Conservation (phyloP, 2,797 vertebrate genomes). For the Amniataba percoides region DNA sequence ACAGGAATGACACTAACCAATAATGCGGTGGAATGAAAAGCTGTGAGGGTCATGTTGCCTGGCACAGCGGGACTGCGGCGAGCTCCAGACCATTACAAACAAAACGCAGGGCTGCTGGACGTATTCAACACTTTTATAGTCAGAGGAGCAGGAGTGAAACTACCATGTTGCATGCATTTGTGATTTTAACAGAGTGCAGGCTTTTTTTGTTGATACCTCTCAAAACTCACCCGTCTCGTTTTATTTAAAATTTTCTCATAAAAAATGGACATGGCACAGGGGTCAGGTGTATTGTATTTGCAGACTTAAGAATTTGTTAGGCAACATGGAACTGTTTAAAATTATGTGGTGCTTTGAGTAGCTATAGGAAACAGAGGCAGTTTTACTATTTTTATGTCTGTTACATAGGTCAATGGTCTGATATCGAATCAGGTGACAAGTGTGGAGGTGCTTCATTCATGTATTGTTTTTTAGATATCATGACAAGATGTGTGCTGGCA, state of each 20-base stretch:
- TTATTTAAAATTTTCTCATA: conserved; percentile 1
- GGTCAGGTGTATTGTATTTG: not conserved
- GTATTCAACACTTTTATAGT: conserved; percentile 50
- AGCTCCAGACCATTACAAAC: conserved; percentile 48
- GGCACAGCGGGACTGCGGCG: conserved; percentile 14
- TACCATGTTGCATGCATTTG: conserved; percentile 15
- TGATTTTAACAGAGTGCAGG: conserved; percentile 24
- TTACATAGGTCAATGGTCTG: not conserved
- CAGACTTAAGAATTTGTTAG: not conserved
- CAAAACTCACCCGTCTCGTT: conserved; percentile 18
- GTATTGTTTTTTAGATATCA: conserved; percentile 43
- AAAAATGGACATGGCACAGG: conserved; percentile 12
- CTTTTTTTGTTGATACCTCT: conserved; percentile 23
- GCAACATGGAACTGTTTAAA: not conserved
- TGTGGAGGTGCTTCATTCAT: conserved; percentile 3
- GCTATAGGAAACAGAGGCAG: conserved; percentile 4
- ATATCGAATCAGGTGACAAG: conserved; percentile 4
- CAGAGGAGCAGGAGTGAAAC: conserved; percentile 2
- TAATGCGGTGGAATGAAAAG: conserved; percentile 28
- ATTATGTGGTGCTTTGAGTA: not conserved
- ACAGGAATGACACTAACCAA: conserved; percentile 43
- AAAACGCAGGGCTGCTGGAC: conserved; percentile 43
- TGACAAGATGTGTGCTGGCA: conserved; percentile 38
- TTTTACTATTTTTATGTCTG: not conserved
- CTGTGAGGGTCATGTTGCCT: conserved; percentile 31